Evolutionary conservation across 2,797 vertebrate genomes (phyloP), one percentile per base, ranked within the genome.

Genomic region (Stomatorhinus walkeri): DNA sequence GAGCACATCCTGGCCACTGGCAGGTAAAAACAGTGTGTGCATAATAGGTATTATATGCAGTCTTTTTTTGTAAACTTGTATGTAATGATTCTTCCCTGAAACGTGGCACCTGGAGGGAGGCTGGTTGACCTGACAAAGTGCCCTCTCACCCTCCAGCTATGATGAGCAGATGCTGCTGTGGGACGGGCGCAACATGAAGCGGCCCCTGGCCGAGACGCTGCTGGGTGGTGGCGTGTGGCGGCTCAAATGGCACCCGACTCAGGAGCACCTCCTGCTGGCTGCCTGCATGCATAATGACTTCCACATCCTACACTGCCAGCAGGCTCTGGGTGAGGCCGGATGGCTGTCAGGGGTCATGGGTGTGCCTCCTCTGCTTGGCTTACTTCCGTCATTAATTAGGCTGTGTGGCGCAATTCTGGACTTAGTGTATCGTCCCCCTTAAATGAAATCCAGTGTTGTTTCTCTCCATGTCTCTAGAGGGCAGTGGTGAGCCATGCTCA

Each of bases 211-310:
- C 0, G 97, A 98, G 90, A 96, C 91, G 0, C 90, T 95, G 0
- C 86, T 96, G 9, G 96, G 95, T 2, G 98, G 98, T 0, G 98
- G 98, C 0, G 97, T 99, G 3, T 99, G 98, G 98, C 94, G 98
- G 93, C 92, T 99, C 12, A 99, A 97, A 93, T 99, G 98, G 98
- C 98, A 99, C 76, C 98, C 98, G 0, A 91, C 89, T 72, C 90
- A 94, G 9, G 92, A 94, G 0, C 92, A 97, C n/a, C 94, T 98
- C 90, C 96, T 99, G 87, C 88, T 99, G 90, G 98, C 98, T 0
- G 98, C 98, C 59, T 99, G 98, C 90, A 99, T 98, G 98, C 97
- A 98, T 91, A 95, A 96, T 0, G 97, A 97, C 88, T 98, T 99
- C 91, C 97, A 96, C 72, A 94, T 99, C 90, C 96, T 99, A 0